These are phyloP conservation scores for Dasyornis broadbenti DNA, from an alignment of 2,113 vertebrate species.

Conservation along the genomic window DNA sequence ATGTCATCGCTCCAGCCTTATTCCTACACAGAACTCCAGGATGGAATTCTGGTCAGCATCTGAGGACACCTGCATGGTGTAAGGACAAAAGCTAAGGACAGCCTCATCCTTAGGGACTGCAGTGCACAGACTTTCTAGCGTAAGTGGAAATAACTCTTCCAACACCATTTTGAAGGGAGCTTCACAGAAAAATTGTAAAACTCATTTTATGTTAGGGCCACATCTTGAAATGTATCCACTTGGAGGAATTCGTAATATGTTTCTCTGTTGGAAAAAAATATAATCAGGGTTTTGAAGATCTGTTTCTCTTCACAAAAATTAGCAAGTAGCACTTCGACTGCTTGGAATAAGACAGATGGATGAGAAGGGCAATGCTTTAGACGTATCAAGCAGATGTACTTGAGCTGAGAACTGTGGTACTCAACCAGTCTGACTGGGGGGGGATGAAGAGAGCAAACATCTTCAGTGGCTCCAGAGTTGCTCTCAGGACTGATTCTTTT, in stretches of 20 bases:
- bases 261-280: background rate
- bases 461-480: background rate
- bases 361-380: background rate
- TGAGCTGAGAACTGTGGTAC: background rate
- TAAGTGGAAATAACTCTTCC: background rate
- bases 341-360: background rate
- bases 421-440: background rate
- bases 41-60: background rate
- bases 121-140: background rate
- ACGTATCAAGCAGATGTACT: background rate
- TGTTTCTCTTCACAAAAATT: background rate
- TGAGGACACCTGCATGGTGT: background rate
- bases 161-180: background rate
- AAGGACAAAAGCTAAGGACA: background rate
- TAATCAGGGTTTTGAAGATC: background rate
- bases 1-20: background rate
- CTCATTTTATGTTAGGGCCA: rapidly evolving
- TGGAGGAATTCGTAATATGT: background rate
- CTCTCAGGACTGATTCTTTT: background rate
- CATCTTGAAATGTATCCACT: background rate
- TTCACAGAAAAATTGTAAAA: background rate
- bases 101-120: background rate
- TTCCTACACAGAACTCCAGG: background rate
- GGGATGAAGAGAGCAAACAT: background rate
- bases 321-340: background rate